Evolutionary conservation across 2,113 vertebrate species (phyloP).

Genomic region (Cervus canadensis): DNA sequence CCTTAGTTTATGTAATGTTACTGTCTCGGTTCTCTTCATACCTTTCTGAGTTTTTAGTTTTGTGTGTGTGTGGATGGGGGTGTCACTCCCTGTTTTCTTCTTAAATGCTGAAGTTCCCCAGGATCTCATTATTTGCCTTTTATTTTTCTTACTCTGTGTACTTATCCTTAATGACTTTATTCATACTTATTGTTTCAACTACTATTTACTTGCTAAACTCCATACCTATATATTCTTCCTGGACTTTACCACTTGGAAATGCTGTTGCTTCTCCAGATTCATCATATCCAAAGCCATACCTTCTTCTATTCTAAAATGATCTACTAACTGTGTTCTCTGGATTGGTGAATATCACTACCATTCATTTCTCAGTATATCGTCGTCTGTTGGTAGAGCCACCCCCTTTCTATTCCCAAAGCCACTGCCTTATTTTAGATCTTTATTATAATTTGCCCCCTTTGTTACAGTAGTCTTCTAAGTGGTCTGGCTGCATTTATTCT

Average conservation of each 20-base stretch:
- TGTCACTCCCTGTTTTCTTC: not conserved
- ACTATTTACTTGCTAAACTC: not conserved
- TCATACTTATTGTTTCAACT: not conserved
- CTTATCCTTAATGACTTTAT: not conserved
- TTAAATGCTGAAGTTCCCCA: not conserved
- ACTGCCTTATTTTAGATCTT: not conserved
- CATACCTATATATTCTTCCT: not conserved
- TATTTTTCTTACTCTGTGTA: not conserved
- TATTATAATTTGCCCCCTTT: not conserved
- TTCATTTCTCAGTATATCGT: not conserved
- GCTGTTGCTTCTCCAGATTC: not conserved
- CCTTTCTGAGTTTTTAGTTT: not conserved
- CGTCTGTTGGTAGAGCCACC: not conserved
- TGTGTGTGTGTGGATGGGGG: not conserved
- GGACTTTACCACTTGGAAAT: not conserved
- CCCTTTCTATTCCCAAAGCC: not conserved
- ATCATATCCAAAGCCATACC: not conserved
- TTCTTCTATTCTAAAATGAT: not conserved
- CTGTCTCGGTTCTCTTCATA: not conserved
- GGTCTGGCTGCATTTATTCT: not conserved
- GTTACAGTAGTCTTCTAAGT: not conserved
- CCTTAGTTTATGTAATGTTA: not conserved
- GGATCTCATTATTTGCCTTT: not conserved
- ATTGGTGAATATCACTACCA: not conserved
- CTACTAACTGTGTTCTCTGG: not conserved